Conservation (phyloP, 1,140 invertebrate genomes). For the Drosophila malerkotliana region DNA sequence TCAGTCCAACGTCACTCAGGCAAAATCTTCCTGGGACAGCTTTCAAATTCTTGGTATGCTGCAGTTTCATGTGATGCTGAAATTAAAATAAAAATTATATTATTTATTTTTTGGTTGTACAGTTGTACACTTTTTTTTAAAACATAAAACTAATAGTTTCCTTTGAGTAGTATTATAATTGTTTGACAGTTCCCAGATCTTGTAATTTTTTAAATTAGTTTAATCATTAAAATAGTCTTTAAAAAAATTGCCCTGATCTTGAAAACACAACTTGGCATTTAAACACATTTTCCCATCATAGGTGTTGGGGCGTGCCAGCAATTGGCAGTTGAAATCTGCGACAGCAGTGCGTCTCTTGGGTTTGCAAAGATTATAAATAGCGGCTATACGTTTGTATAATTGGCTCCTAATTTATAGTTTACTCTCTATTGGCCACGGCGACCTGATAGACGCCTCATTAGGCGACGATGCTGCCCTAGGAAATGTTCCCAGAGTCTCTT, state of each 20-base stretch:
- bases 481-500: neutral
- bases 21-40: neutral
- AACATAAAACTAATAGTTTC: too few species aligned
- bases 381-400: constrained; percentile 36
- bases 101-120: neutral
- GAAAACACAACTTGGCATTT: constrained; percentile 12
- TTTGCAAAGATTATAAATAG: constrained; percentile 48
- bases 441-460: constrained; percentile 39
- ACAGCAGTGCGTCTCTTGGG: constrained; percentile 2
- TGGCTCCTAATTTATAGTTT: constrained; percentile 55
- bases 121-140: neutral
- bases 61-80: neutral
- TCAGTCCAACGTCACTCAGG: constrained; percentile 4
- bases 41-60: constrained; percentile 9
- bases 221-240: too few species aligned
- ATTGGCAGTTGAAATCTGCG: constrained; percentile 12
- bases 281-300: constrained; percentile 5
- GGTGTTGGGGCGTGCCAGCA: constrained; percentile 26
- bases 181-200: too few species aligned
- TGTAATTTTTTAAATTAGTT: too few species aligned
- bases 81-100: constrained; percentile 5
- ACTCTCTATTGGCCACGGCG: constrained; percentile 21
- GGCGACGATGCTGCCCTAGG: neutral
- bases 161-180: too few species aligned
- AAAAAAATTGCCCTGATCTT: neutral